Percentiles rank a stretch among this genome's conserved stretches.
Evolutionary conservation across 2,113 vertebrate genomes (phyloP).

Genomic region (Carassius gibelio): DNA sequence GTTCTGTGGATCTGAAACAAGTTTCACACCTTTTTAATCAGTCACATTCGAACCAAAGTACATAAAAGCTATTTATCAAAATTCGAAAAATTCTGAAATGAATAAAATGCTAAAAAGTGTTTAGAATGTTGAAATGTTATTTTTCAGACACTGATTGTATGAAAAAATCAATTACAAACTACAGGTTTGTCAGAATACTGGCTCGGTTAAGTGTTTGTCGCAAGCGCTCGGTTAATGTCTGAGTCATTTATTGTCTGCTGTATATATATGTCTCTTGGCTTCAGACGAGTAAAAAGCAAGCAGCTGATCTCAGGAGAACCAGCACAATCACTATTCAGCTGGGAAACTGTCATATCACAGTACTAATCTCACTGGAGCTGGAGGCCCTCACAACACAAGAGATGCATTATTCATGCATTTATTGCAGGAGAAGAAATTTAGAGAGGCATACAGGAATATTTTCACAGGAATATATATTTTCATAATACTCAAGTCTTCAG

Average conservation of each 20-base stretch:
- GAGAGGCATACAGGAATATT: not conserved
- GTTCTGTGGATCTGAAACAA: constrained; percentile 46
- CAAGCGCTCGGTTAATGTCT: not conserved
- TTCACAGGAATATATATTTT: not conserved
- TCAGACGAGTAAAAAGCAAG: constrained; percentile 3
- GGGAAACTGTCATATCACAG: constrained; percentile 19
- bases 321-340: constrained; percentile 21
- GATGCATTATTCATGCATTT: not conserved
- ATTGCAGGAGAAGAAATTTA: not conserved
- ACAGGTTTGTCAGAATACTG: not conserved
- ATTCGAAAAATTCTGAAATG: not conserved
- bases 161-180: not conserved
- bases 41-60: not conserved
- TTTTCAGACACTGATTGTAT: not conserved
- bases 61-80: too few relatives aligned
- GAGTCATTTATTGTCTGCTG: not conserved
- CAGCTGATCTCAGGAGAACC: constrained; percentile 8
- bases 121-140: not conserved
- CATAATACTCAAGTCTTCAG: not conserved
- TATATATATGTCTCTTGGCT: not conserved
- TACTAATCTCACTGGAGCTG: constrained; percentile 31
- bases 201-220: too few relatives aligned
- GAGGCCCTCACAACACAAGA: constrained; percentile 5
- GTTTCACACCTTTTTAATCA: not conserved
- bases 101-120: not conserved